Base-by-base conservation (phyloP, 2,888 invertebrate genomes). In the Phortica magna region DNA sequence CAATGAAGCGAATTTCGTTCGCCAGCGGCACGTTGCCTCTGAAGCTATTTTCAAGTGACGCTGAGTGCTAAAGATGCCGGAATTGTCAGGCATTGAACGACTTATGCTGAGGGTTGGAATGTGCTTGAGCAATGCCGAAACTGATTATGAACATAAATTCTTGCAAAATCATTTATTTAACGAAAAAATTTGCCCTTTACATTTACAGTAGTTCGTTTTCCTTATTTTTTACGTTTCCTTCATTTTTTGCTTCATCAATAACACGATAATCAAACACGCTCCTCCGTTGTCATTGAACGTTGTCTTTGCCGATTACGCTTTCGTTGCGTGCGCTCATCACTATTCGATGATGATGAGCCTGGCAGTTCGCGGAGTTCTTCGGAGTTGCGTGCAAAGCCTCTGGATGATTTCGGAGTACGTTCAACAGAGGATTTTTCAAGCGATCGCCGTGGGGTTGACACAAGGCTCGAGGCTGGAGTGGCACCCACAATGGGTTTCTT, bases 321-420 rank as follows among this genome's bases (percentile, higher is more conserved):
- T n/a, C 6, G 53, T 41, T n/a, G 9, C 7, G 41, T 22, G 61
- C 17, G 12, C 61, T 73, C 74, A 57, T 75, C 42, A 12, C 67
- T 57, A 2, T 7, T 17, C 42, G 39, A 14, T 9, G 57, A 17
- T 17, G 42, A 10, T 77, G 76, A 22, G 75, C 4, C 17, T 73
- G 59, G 80, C 76, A 89, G 9, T 48, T 88, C 89, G 0, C 82
- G 77, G 83, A 89, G 81, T 76, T 90, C 90, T 73, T 83, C 82
- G 0, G 84, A 82, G 22, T 61, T 61, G 22, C 22, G 19, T 1
- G 84, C 83, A 65, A 86, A 81, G 64, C 84, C 84, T 12, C 79
- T 80, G 14, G 73, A 61, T 0, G 87, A 83, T 48, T 86, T 88
- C 3, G 87, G 87, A 5, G 81, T 79, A 1, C 84, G 82, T 10